A percentile compares a stretch with the other conserved stretches of the same genome.
phyloP scores from a whole-genome alignment of 35 echinoderm and acorn worm species.

The Hemicentrotus pulcherrimus region DNA sequence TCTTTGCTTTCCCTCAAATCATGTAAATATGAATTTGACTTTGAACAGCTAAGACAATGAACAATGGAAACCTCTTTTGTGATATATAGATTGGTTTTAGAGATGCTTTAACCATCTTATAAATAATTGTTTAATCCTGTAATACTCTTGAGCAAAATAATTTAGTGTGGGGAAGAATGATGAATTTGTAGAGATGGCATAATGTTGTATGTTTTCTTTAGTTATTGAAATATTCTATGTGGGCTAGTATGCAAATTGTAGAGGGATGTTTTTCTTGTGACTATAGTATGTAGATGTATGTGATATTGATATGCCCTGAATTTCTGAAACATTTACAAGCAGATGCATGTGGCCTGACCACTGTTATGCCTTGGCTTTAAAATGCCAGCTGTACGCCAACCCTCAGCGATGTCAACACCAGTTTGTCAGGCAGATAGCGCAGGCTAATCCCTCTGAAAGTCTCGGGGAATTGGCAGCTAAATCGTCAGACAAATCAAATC shows the following conservation, averaged over 20 bases:
- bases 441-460: conserved; percentile 16
- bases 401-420: conserved; percentile 8
- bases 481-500: conserved; percentile 39
- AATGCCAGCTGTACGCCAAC: background rate
- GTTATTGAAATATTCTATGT: background rate
- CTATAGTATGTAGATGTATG: background rate
- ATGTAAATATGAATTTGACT: background rate
- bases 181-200: background rate
- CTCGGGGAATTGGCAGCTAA: conserved; percentile 8
- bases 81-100: no score
- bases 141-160: no score
- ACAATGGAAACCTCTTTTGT: no score
- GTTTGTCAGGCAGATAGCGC: conserved; percentile 13
- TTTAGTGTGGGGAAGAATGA: background rate
- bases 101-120: no score
- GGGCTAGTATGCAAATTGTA: background rate
- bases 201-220: background rate
- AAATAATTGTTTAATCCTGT: no score
- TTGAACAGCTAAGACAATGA: background rate
- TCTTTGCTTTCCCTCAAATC: background rate
- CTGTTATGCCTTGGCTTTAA: background rate
- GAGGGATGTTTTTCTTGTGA: background rate
- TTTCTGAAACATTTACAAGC: background rate
- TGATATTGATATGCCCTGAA: background rate
- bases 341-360: background rate